Conservation (phyloP, 2,888 invertebrate genomes). For the Dicroscelio sp. region DNA sequence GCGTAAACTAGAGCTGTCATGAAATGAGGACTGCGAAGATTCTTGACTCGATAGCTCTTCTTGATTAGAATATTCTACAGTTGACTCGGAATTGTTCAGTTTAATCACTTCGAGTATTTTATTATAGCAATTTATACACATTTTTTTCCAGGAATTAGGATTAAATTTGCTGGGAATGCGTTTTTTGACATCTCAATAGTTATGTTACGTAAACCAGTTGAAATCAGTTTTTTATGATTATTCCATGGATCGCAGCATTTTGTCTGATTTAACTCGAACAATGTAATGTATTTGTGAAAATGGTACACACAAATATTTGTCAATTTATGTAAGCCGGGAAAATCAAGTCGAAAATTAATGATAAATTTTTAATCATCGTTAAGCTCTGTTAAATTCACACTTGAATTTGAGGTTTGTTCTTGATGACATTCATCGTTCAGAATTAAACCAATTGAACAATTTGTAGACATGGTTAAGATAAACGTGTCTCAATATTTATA, state of each 20-base stretch:
- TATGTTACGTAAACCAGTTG: not conserved
- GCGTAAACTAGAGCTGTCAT: not conserved
- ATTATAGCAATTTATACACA: not conserved
- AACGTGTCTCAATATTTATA: too few species aligned
- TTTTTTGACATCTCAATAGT: not conserved
- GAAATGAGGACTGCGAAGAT: not conserved
- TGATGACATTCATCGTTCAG: not conserved
- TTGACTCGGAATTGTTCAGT: too few species aligned
- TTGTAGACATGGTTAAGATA: too few species aligned
- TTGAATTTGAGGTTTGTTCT: not conserved
- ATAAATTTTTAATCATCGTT: not conserved
- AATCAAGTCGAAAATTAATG: not conserved
- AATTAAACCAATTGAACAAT: not conserved
- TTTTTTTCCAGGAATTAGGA: not conserved
- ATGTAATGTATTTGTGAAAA: not conserved
- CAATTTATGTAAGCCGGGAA: not conserved
- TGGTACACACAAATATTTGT: not conserved
- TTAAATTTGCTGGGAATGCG: not conserved
- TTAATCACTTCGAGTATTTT: not conserved
- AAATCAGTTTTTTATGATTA: not conserved
- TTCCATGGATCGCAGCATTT: not conserved
- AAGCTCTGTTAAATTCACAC: not conserved
- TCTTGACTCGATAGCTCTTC: not conserved
- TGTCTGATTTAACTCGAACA: not conserved
- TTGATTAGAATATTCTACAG: not conserved